These are phyloP conservation scores for Homalodisca vitripennis DNA, from an alignment of 1,140 invertebrate genomes.

Conservation along the genomic window DNA sequence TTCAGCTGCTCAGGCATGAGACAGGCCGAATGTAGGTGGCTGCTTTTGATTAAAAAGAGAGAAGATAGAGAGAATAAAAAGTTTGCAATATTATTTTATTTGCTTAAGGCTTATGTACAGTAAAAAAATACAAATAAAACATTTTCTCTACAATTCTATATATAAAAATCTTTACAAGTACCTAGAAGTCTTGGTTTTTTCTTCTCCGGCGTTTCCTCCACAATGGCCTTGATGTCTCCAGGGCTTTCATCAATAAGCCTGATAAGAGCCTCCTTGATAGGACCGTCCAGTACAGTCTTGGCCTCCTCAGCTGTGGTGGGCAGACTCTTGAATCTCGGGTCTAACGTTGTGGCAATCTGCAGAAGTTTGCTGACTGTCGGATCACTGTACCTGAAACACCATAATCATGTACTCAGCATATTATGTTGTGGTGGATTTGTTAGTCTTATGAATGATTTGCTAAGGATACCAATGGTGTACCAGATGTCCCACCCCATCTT, in stretches of 20 bases:
- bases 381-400: conserved; percentile 47
- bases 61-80: too few relatives aligned
- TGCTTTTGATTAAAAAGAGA: too few relatives aligned
- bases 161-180: too few relatives aligned
- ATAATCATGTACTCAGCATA: neutral
- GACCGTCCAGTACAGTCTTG: conserved; percentile 46
- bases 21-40: too few relatives aligned
- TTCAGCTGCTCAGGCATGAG: too few relatives aligned
- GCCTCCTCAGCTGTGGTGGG: conserved; percentile 52
- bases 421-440: neutral
- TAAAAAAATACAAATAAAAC: too few relatives aligned
- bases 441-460: neutral
- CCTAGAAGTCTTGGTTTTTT: conserved; percentile 33
- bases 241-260: conserved; percentile 44
- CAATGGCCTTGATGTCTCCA: conserved; percentile 30
- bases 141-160: too few relatives aligned
- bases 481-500: neutral
- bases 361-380: conserved; percentile 49
- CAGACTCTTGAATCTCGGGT: conserved; percentile 56
- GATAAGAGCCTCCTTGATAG: conserved; percentile 51
- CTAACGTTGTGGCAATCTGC: conserved; percentile 53
- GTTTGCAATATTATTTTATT: too few relatives aligned
- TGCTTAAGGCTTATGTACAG: too few relatives aligned
- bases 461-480: neutral
- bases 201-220: conserved; percentile 29